Conservation (phyloP, 2,797 vertebrate species). For the Falco berigora region DNA sequence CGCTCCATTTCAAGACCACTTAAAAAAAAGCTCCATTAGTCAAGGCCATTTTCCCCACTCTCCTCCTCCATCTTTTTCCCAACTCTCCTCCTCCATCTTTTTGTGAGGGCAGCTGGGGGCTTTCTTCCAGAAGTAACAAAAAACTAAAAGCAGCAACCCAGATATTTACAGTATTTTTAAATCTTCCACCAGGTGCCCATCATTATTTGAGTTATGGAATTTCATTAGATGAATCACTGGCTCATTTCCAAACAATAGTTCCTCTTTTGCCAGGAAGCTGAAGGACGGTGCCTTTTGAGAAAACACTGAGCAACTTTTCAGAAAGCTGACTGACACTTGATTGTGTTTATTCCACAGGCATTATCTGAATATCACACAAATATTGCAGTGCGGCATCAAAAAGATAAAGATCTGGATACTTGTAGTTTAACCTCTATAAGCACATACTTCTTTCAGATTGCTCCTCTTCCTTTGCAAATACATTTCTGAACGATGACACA, state of each 20-base stretch:
- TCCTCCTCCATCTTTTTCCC: background rate
- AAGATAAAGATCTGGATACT: background rate
- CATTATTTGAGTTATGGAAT: background rate
- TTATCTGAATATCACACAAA: background rate
- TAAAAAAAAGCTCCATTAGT: background rate
- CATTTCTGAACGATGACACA: background rate
- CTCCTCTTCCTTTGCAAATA: background rate
- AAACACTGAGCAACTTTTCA: background rate
- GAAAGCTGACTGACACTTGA: background rate
- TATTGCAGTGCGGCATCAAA: background rate
- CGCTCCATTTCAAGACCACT: background rate
- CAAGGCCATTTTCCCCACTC: background rate
- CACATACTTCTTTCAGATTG: background rate
- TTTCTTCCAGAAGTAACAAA: background rate
- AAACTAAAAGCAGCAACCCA: background rate
- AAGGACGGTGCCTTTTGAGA: background rate
- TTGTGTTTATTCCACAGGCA: background rate
- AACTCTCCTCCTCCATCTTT: background rate
- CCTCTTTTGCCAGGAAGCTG: background rate
- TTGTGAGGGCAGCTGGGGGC: background rate
- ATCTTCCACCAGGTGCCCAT: background rate
- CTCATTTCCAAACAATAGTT: background rate
- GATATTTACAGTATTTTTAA: background rate
- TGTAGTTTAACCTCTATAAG: background rate
- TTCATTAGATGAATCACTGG: background rate